These are phyloP conservation scores for Eumeta japonica DNA, from an alignment of 1,140 invertebrate species.

Conservation along the genomic window DNA sequence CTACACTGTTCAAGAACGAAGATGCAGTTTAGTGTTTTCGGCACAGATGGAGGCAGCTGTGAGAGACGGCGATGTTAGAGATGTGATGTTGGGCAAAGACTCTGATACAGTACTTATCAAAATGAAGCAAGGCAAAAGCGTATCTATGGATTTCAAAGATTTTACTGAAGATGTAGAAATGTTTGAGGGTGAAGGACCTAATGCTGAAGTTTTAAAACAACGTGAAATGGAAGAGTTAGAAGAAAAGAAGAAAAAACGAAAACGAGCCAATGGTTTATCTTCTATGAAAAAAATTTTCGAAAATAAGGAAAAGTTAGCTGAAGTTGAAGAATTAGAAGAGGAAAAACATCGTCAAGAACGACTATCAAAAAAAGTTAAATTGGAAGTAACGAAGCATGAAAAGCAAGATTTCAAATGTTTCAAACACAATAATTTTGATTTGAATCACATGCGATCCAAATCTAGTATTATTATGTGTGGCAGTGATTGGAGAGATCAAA, in stretches of 20 bases:
- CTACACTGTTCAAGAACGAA: conserved; percentile 72
- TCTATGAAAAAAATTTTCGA: conserved; percentile 74
- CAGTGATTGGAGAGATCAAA: conserved; percentile 62
- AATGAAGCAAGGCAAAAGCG: conserved; percentile 69
- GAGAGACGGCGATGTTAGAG: conserved; percentile 72
- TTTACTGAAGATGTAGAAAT: conserved; percentile 61
- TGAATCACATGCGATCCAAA: conserved; percentile 48
- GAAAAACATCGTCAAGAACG: conserved; percentile 46
- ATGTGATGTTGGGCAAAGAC: conserved; percentile 73
- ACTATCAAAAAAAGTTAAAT: conserved; percentile 51
- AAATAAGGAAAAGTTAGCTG: conserved; percentile 69
- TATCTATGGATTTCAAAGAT: conserved; percentile 69
- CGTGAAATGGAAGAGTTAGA: conserved; percentile 61
- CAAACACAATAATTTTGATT: conserved; percentile 36
- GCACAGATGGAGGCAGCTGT: conserved; percentile 74
- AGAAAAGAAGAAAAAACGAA: conserved; percentile 63
- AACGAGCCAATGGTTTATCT: conserved; percentile 58
- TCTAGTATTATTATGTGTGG: conserved; percentile 51
- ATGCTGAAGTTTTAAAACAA: conserved; percentile 61
- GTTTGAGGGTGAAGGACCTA: conserved; percentile 66
- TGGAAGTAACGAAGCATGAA: conserved; percentile 46
- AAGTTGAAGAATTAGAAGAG: conserved; percentile 54
- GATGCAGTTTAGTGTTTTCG: conserved; percentile 73
- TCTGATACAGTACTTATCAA: conserved; percentile 72
- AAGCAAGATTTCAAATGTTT: conserved; percentile 38